Base-by-base conservation (phyloP, 2,797 vertebrate species). In the Lacerta agilis region DNA sequence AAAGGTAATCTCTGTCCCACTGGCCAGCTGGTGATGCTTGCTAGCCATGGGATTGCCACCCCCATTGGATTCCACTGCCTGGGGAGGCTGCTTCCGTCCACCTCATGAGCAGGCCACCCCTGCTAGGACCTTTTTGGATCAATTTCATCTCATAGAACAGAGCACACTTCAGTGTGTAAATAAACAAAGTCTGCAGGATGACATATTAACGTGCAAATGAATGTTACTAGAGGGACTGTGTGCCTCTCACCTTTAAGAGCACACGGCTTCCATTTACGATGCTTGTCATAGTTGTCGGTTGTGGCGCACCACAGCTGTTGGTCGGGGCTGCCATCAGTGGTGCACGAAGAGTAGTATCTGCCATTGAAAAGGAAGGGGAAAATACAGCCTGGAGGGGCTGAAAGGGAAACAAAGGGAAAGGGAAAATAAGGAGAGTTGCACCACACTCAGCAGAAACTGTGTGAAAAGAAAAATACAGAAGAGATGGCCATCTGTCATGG, bases 301-400 rank as follows among this genome's bases (percentile, higher is more conserved):
- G 69, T 72, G 77, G 87, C 49, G 38, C 87, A 88, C 87, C 87
- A 88, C 11, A 36, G 67, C 4, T 25, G 15, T 8, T 11, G 13
- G 1, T 64, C 13, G 1, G 4, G 7, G 13, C 36, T 45, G 13
- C 45, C 82, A 1, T 72, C 33, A 10, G 17, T 33, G 9, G 82
- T 79, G n/a, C 87, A 88, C 3, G 82, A 25, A 38, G 18, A 17
- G 5, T 66, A 87, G 20, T 20, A 45, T 8, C 1, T 75, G 1
- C 69, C 79, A 27, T 9, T 0, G n/a, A 10, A 87, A 45, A 18
- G 43, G 55, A 87, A 87, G 55, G 86, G 86, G 43, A 87, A 82
- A 23, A 64, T 8, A 36, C 86, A 87, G 18, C 67, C 49, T 33
- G 55, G 36, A 27, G 27, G 20, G 9, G 17, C 86, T 87, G 79